A percentile compares a stretch with the other conserved stretches of the same genome.
Evolutionary conservation across 2,888 invertebrate species (phyloP).

Genomic region (Desoria tigrina): DNA sequence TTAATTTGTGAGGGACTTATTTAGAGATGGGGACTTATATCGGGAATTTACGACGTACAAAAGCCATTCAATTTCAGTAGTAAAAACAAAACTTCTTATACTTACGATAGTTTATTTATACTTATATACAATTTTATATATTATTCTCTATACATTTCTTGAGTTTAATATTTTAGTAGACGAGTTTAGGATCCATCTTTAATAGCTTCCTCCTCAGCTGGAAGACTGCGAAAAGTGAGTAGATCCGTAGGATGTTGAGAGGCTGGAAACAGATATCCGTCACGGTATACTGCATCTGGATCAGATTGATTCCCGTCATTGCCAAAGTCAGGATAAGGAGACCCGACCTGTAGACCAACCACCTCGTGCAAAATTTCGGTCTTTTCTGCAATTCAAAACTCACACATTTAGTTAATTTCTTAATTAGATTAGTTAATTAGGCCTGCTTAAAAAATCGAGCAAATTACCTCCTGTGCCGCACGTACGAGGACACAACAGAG

Average conservation of each 20-base stretch:
- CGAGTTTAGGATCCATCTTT: constrained; percentile 38
- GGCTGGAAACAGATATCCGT: constrained; percentile 40
- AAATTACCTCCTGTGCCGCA: constrained; percentile 40
- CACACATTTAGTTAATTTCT: background rate
- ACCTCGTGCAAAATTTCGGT: constrained; percentile 36
- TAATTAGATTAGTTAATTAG: too few species aligned
- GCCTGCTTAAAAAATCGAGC: background rate
- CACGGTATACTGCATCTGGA: constrained; percentile 41
- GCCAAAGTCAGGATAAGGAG: constrained; percentile 36
- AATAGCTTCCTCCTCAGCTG: constrained; percentile 39
- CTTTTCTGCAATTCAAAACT: constrained; percentile 27
- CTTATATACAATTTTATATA: too few species aligned
- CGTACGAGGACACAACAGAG: constrained; percentile 38
- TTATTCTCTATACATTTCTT: too few species aligned
- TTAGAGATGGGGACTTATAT: too few species aligned
- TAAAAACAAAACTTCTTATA: too few species aligned
- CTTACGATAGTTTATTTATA: too few species aligned
- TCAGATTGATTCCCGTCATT: constrained; percentile 37
- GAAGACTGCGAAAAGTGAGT: constrained; percentile 38
- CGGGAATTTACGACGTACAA: too few species aligned
- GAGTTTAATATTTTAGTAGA: background rate
- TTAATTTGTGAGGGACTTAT: too few species aligned
- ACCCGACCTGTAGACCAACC: constrained; percentile 34
- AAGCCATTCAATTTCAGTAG: too few species aligned
- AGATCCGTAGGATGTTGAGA: constrained; percentile 34